These are phyloP conservation scores for Eupristina koningsbergeri DNA, from an alignment of 1,140 invertebrate genomes.

Conservation along the genomic window DNA sequence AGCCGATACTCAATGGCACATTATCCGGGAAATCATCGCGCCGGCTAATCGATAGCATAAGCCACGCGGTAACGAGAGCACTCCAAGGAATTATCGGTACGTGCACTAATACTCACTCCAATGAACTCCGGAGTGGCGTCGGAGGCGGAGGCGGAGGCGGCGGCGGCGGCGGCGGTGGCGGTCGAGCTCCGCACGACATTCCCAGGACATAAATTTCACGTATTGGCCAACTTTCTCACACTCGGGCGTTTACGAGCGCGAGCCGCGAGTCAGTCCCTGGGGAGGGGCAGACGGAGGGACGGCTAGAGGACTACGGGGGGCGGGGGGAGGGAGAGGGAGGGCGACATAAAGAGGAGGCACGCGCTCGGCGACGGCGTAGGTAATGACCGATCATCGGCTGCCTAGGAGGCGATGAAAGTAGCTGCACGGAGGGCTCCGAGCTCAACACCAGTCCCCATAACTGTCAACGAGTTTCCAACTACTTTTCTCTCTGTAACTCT, in stretches of 20 bases:
- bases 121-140: too few relatives aligned
- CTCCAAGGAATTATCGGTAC: background rate
- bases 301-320: too few relatives aligned
- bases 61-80: background rate
- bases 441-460: background rate
- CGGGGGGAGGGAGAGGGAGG: background rate
- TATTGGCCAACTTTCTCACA: constrained; percentile 4
- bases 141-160: too few relatives aligned
- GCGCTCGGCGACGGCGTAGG: background rate
- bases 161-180: too few relatives aligned
- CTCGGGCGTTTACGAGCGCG: background rate
- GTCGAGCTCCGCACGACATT: background rate
- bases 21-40: background rate
- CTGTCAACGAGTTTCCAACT: background rate
- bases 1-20: background rate
- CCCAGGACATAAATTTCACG: background rate
- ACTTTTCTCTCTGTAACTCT: too few relatives aligned
- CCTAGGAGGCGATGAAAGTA: background rate
- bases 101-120: too few relatives aligned
- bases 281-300: background rate
- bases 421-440: background rate
- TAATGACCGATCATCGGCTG: background rate
- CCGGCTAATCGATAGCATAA: background rate
- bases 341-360: background rate
- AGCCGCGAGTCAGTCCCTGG: background rate